Conservation (phyloP, 1,140 invertebrate genomes). For the Drosophila sproati region DNA sequence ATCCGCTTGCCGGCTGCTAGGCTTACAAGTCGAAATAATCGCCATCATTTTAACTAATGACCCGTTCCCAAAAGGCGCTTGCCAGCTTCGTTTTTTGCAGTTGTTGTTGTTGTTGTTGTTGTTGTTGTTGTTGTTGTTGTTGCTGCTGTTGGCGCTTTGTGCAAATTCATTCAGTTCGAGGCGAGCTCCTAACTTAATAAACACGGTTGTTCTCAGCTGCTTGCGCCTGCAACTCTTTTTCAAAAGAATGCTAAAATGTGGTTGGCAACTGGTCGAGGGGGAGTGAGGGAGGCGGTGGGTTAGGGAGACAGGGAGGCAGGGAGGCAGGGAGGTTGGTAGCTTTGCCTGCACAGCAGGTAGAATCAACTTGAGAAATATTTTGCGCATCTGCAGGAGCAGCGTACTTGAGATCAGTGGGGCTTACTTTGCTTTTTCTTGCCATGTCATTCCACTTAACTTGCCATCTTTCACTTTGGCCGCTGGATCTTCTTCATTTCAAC, state of each 20-base stretch:
- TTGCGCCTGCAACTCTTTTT: constrained; percentile 46
- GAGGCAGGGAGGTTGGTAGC: background rate
- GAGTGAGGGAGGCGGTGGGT: background rate
- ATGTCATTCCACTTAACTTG: constrained; percentile 81
- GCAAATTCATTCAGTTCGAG: constrained; percentile 79
- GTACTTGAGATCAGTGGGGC: constrained; percentile 68
- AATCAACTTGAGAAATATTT: constrained; percentile 77
- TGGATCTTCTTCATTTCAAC: constrained; percentile 75
- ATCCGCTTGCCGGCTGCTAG: constrained; percentile 55
- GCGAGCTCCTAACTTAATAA: constrained; percentile 78
- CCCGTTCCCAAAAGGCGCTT: constrained; percentile 58
- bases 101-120: too few species aligned
- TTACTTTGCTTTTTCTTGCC: constrained; percentile 68
- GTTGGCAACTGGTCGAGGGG: background rate
- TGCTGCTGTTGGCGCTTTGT: constrained; percentile 69
- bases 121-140: constrained; percentile 4
- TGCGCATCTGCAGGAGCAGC: constrained; percentile 80
- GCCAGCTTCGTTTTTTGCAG: background rate
- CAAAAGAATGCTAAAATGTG: constrained; percentile 79
- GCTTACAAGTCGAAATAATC: constrained; percentile 78
- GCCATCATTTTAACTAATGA: constrained; percentile 83
- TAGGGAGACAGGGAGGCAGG: background rate
- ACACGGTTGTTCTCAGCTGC: constrained; percentile 45
- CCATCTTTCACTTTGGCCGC: constrained; percentile 66
- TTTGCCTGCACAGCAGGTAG: constrained; percentile 60